Conservation (phyloP, 2,113 vertebrate species). For the Fukomys damarensis region DNA sequence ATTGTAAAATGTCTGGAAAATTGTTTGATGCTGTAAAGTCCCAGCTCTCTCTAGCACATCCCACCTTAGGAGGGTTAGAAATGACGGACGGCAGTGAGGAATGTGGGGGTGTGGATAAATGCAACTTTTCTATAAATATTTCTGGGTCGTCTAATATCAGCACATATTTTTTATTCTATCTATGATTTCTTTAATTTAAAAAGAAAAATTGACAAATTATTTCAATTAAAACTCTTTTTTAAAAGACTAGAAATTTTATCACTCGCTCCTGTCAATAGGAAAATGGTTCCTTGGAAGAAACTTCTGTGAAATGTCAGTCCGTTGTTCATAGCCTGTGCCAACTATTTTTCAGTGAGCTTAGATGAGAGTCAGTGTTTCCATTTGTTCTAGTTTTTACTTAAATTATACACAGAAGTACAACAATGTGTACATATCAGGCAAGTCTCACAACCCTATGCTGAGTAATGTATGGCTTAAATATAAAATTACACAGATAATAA, state of each 20-base stretch:
- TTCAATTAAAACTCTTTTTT: not conserved
- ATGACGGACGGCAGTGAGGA: not conserved
- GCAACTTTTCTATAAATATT: not conserved
- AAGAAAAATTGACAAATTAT: not conserved
- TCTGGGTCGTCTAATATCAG: not conserved
- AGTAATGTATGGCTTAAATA: constrained; percentile 51
- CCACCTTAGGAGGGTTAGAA: not conserved
- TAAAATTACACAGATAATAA: constrained; percentile 32
- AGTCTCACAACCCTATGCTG: not conserved
- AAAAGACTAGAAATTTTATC: constrained; percentile 9
- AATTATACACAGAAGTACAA: constrained; percentile 40
- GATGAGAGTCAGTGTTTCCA: not conserved
- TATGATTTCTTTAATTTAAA: constrained; percentile 13
- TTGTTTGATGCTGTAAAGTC: not conserved
- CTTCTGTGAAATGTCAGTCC: not conserved
- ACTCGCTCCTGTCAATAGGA: not conserved
- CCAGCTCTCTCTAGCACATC: not conserved
- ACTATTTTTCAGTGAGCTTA: constrained; percentile 32
- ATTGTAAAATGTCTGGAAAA: not conserved
- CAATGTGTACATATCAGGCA: not conserved
- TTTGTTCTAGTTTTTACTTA: constrained; percentile 20
- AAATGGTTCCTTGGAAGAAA: not conserved
- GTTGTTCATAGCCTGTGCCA: not conserved
- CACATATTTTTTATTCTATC: not conserved
- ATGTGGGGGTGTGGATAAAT: not conserved